phyloP scores from a whole-genome alignment of 1,140 invertebrate species.

The Andricus grossulariae region DNA sequence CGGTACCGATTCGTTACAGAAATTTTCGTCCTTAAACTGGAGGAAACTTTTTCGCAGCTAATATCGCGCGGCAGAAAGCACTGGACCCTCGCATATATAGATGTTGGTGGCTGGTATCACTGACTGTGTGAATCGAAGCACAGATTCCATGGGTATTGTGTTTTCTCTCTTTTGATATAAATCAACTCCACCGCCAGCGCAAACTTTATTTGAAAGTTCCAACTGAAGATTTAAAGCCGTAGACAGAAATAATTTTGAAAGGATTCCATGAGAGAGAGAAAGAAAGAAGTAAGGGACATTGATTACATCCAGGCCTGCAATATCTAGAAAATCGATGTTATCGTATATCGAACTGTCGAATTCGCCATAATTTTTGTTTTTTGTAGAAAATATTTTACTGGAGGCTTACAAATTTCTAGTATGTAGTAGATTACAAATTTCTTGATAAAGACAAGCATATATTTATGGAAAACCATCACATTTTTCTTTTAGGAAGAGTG shows the following conservation, averaged over 20 bases:
- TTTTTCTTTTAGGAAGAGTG: no score
- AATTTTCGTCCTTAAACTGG: conserved; percentile 24
- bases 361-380: not conserved
- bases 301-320: conserved; percentile 3
- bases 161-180: conserved; percentile 54
- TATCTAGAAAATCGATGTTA: conserved; percentile 4
- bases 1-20: conserved; percentile 16
- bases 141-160: conserved; percentile 48
- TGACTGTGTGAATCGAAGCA: conserved; percentile 46
- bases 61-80: conserved; percentile 39
- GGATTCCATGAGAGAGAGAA: conserved; percentile 18
- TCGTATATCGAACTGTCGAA: not conserved
- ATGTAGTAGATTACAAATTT: not conserved
- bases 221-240: conserved; percentile 60
- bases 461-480: no score
- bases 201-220: conserved; percentile 65
- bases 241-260: conserved; percentile 60
- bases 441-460: not conserved
- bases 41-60: conserved; percentile 39
- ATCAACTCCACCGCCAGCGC: conserved; percentile 59
- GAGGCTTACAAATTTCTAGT: not conserved
- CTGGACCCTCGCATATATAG: conserved; percentile 20
- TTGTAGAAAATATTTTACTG: not conserved
- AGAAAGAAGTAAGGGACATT: conserved; percentile 38
- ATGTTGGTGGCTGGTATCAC: not conserved